Evolutionary conservation across 2,797 vertebrate genomes (phyloP), one percentile per base, ranked within the genome.

Genomic region (Acropternis orthonyx): DNA sequence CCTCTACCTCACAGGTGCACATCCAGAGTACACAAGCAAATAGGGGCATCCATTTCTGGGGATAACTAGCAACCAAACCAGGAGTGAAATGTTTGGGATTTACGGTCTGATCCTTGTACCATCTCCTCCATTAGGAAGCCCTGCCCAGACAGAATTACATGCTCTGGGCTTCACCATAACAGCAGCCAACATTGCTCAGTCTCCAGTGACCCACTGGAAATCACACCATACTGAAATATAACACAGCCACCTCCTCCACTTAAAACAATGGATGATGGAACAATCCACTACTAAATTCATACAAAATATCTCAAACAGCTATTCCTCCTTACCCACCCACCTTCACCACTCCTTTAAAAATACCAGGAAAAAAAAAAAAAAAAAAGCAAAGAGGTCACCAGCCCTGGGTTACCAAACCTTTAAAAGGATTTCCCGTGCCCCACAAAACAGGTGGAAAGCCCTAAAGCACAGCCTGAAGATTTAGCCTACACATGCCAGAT

Each of bases 1-100:
- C 54, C 78, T 84, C 55, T 65, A 27, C 67, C 72, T 85, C 89
- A 78, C 46, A 94, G 85, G 80, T 92, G 59, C 69, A 81, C 56
- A 68, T 68, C 58, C 51, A 32, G 36, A 87, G 77, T 3, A 1
- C 18, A 11, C 28, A 59, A 62, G 10, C 75, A 48, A 61, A 75
- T 8, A 41, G 52, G 22, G 62, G 23, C 65, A 44, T 10, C 20
- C 0, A 1, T 21, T 78, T 19, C 66, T n/a, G 13, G 55, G 37
- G 44, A 14, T 4, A 23, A 49, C 20, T 14, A 43, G 21, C 32
- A 39, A 55, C 20, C 73, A 37, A 71, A 17, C 12, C 0, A 0
- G 56, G 49, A 88, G 22, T 4, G 24, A 79, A 86, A 68, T 24
- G 12, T 68, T 39, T 22, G 34, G 43, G 14, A 8, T 73, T n/a